These are phyloP conservation scores for Himalopsyche tibetana DNA, from an alignment of 2,888 invertebrate species.

Conservation along the genomic window DNA sequence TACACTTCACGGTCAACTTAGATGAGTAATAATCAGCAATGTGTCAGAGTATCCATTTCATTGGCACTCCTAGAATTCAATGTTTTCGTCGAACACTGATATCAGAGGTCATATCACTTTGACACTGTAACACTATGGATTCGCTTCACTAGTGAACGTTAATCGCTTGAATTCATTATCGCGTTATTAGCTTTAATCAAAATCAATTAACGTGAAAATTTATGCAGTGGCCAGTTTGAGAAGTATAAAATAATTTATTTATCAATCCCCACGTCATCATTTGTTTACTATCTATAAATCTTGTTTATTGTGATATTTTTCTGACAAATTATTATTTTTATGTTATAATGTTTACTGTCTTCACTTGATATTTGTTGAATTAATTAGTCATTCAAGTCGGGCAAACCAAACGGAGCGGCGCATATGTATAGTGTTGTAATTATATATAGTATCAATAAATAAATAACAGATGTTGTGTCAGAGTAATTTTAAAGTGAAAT, in stretches of 20 bases:
- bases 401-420: no score
- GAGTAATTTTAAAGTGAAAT: no score
- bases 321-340: no score
- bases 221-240: background rate
- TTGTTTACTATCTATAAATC: no score
- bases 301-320: no score
- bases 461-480: no score
- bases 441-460: no score
- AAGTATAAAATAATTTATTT: background rate
- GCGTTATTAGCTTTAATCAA: background rate
- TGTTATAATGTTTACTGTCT: no score
- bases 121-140: background rate
- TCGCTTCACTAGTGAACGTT: background rate
- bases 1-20: slow-evolving; percentile 11
- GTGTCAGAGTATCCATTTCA: background rate
- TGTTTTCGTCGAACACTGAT: slow-evolving; percentile 22
- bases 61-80: slow-evolving; percentile 6
- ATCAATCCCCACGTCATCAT: no score
- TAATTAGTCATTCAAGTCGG: no score
- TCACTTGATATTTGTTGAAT: no score
- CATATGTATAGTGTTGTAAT: no score
- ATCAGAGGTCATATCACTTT: slow-evolving; percentile 2
- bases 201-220: background rate
- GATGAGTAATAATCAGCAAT: background rate
- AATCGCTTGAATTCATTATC: background rate